Conservation (phyloP, 2,888 invertebrate genomes). For the Pseudoips prasinana region DNA sequence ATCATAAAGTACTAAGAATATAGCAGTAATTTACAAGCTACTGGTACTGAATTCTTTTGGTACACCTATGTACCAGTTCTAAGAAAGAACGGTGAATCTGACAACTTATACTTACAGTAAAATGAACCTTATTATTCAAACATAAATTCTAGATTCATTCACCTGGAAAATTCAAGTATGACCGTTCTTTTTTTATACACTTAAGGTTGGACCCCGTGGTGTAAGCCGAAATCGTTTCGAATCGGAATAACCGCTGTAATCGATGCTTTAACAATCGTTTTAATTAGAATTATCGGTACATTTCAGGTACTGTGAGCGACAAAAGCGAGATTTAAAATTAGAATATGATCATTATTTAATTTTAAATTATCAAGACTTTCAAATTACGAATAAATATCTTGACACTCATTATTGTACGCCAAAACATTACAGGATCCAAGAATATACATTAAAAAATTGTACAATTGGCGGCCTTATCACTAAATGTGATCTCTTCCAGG, state of each 20-base stretch:
- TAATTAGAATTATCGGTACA: constrained; percentile 75
- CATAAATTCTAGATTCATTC: not conserved
- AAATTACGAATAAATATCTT: too few relatives aligned
- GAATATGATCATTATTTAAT: too few relatives aligned
- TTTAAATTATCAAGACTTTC: too few relatives aligned
- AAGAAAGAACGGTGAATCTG: constrained; percentile 2
- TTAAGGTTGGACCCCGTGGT: constrained; percentile 44
- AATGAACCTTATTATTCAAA: too few relatives aligned
- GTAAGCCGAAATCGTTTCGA: constrained; percentile 61
- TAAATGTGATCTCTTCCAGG: too few relatives aligned
- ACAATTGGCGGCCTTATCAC: too few relatives aligned
- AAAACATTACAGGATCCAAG: too few relatives aligned
- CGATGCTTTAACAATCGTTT: constrained; percentile 76
- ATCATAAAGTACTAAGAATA: constrained; percentile 41
- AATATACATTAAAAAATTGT: too few relatives aligned
- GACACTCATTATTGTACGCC: too few relatives aligned
- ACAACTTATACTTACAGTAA: too few relatives aligned
- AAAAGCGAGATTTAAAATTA: constrained; percentile 8
- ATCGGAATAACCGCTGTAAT: constrained; percentile 59
- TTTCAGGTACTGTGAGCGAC: constrained; percentile 42
- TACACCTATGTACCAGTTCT: constrained; percentile 15
- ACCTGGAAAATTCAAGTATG: too few relatives aligned
- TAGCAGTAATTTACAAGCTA: constrained; percentile 53
- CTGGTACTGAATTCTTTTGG: constrained; percentile 49
- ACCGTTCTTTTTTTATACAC: too few relatives aligned